Evolutionary conservation across 2,113 vertebrate genomes (phyloP).

Genomic region (Cyprinodon tularosa): DNA sequence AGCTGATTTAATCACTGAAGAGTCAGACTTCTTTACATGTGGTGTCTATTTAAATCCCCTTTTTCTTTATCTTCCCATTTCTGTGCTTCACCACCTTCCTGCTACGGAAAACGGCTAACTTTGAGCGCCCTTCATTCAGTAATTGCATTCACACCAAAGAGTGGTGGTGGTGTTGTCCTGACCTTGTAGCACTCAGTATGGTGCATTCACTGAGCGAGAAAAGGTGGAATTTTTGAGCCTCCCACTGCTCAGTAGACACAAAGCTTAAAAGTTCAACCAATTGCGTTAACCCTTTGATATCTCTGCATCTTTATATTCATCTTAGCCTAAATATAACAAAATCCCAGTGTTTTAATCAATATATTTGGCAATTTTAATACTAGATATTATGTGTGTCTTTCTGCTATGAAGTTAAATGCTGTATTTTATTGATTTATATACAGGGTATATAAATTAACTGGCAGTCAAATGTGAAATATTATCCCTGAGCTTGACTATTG

Average conservation of each 20-base stretch:
- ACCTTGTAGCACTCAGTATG: too few species aligned
- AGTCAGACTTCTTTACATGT: too few species aligned
- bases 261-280: neutral
- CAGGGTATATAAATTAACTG: conserved; percentile 4
- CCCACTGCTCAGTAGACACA: neutral
- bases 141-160: too few species aligned
- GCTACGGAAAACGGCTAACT: too few species aligned
- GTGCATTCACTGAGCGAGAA: neutral
- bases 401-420: conserved; percentile 28
- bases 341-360: conserved; percentile 23
- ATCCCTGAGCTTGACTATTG: conserved; percentile 37
- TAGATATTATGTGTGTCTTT: conserved; percentile 30
- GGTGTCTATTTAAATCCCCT: too few species aligned
- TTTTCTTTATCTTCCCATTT: too few species aligned
- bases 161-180: too few species aligned
- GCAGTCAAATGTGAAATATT: conserved; percentile 34
- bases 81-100: too few species aligned
- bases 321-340: conserved; percentile 40
- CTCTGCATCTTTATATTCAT: conserved; percentile 10
- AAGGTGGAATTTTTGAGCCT: neutral
- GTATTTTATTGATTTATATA: conserved; percentile 30
- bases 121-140: too few species aligned
- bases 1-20: too few species aligned
- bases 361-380: conserved; percentile 21
- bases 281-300: neutral